Evolutionary conservation across 1,140 invertebrate genomes (phyloP), one percentile per base, ranked within the genome.

Genomic region (Tetramorium alpestre): DNA sequence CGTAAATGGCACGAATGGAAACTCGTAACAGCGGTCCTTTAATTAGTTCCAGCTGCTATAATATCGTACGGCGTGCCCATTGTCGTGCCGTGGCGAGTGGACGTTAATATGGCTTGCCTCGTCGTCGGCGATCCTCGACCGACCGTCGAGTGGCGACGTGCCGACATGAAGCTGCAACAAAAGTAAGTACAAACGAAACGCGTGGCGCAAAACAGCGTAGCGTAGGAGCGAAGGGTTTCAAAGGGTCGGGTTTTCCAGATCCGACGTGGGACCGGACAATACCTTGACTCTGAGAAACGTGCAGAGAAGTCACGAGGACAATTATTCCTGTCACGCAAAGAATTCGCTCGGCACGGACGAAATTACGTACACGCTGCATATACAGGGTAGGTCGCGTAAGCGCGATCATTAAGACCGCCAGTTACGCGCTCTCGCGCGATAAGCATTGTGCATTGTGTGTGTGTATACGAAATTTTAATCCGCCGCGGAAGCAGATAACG

Each of bases 251-350:
- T n/a, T 90, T 90, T 93, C 6, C 89, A 95, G 93, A 18, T 90
- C 95, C 28, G 95, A 96, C 86, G 94, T 96, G 5, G 94, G 95
- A 38, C 93, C 94, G 18, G 97, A 97, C 89, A 97, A 97, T 33
- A 96, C 96, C 0, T 92, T 97, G n/a, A 94, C 95, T 65, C 94
- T 97, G 88, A 95, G 94, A 56, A 95, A 96, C 75, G 96, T 96
- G 69, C 96, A 96, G 91, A 92, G 96, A 89, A 93, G 89, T 16
- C 96, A 97, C 89, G 96, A 96, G 86, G 97, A 97, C 16, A 97
- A 97, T 91, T 97, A 97, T 90, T 95, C 97, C 0, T 97, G 97
- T 90, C 94, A 95, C 18, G 97, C 96, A 0, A 95, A 95, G 84
- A 97, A 97, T 92, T 92, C 94, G 2, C 94, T 96, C 81, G 97